Base-by-base conservation (phyloP, 2,797 vertebrate genomes). In the Danio jaintianensis region DNA sequence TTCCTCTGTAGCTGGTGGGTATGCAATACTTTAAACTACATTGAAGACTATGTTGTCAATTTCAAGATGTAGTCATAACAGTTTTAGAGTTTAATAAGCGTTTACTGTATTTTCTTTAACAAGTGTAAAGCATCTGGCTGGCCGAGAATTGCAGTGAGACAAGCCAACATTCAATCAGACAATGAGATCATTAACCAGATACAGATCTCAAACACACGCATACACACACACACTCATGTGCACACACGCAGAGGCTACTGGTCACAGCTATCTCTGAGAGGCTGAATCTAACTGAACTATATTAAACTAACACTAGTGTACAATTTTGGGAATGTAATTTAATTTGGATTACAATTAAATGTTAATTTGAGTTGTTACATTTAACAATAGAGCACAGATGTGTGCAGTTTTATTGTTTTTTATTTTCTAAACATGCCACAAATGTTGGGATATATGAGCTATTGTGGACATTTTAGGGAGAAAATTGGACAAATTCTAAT, bases 101-200 rank as follows among this genome's bases (percentile, higher is more conserved):
- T 58, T 73, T 47, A 29, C 45, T 53, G 20, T 75, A 42, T 48
- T 53, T 74, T 69, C 43, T 69, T 76, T 29, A 73, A 77, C 29
- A 75, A 75, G 77, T 55, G 29, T 75, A 53, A 75, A 69, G 71
- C 48, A 69, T 75, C 73, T 71, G 71, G 64, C 52, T 45, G 6
- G 8, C 48, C 1, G 16, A 36, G 52, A 64, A 50, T 29, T 48
- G 42, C 50, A 66, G 62, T 70, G 36, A 79, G 71, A 75, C 80
- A 75, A 48, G 15, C 59, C 59, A 70, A 50, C 29, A 61, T 74
- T 70, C 45, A 82, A 66, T 43, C 22, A 70, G 42, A 71, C 72
- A 69, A 53, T 84, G 67, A 84, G 73, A 77, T 72, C 73, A 77
- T 76, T 66, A 58, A 64, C 69, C 71, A 55, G 48, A 59, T 52